phyloP scores from a whole-genome alignment of 2,888 invertebrate genomes.

The Hydrotaea diabolus region DNA sequence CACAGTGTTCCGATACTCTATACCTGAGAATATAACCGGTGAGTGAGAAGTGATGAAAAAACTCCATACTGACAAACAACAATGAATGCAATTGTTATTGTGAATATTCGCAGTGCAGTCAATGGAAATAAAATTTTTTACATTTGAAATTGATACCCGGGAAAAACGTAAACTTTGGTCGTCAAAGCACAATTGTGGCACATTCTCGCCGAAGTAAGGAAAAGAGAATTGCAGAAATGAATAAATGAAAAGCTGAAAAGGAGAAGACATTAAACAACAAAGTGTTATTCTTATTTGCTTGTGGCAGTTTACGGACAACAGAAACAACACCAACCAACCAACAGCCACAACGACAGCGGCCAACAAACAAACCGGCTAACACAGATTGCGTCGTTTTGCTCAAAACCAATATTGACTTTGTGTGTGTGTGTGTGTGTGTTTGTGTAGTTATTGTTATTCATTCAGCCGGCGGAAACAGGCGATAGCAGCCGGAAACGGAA shows the following conservation, averaged over 20 bases:
- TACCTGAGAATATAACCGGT: too few relatives aligned
- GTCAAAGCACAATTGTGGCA: neutral
- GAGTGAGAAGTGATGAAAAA: too few relatives aligned
- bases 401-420: conserved; percentile 8
- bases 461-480: neutral
- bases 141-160: neutral
- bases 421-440: neutral
- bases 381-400: conserved; percentile 28
- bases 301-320: neutral
- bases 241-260: neutral
- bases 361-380: neutral
- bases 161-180: neutral
- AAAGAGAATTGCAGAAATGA: neutral
- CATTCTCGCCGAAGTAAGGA: neutral
- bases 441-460: neutral
- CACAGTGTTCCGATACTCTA: too few relatives aligned
- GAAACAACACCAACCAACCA: neutral
- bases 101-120: too few relatives aligned
- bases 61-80: too few relatives aligned
- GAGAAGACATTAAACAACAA: neutral
- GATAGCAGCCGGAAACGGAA: conserved; percentile 46
- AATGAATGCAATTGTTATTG: too few relatives aligned
- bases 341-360: too few relatives aligned
- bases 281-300: conserved; percentile 21
- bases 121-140: too few relatives aligned